Evolutionary conservation across 1,140 invertebrate genomes (phyloP).

Genomic region (Caenorhabditis briggsae): DNA sequence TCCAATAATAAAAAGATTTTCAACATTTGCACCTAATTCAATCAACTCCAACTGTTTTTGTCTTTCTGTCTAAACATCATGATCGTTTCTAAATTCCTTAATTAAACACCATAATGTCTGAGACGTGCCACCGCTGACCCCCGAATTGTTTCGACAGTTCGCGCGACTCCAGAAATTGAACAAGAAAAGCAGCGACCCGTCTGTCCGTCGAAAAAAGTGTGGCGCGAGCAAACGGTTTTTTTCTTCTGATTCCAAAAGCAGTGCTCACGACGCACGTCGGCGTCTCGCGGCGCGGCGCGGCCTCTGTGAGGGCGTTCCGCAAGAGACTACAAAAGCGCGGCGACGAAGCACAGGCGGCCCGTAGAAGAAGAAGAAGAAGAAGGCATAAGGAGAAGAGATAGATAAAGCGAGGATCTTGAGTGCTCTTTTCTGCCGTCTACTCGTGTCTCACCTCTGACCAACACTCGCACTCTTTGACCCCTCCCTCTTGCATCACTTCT

Average conservation of each 20-base stretch:
- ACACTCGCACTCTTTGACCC: slow-evolving; percentile 52
- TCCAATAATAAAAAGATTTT: too few species aligned
- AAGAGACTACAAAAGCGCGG: slow-evolving; percentile 60
- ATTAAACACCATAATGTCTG: slow-evolving; percentile 42
- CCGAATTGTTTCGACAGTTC: slow-evolving; percentile 52
- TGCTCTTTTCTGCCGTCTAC: slow-evolving; percentile 47
- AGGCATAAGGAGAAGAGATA: slow-evolving; percentile 9
- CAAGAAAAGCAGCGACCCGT: slow-evolving; percentile 38
- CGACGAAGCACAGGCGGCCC: not conserved
- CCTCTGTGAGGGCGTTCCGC: slow-evolving; percentile 58
- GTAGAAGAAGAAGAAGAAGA: slow-evolving; percentile 6
- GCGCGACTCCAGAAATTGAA: slow-evolving; percentile 50
- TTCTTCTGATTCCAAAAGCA: slow-evolving; percentile 37
- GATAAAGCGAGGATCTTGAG: slow-evolving; percentile 51
- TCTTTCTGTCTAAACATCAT: slow-evolving; percentile 36
- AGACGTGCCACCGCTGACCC: slow-evolving; percentile 44
- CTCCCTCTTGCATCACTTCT: slow-evolving; percentile 45
- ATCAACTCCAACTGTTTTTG: not conserved
- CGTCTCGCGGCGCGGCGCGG: slow-evolving; percentile 50
- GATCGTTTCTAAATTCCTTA: slow-evolving; percentile 30
- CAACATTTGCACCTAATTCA: too few species aligned
- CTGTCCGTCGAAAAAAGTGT: slow-evolving; percentile 50
- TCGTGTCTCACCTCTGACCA: slow-evolving; percentile 48
- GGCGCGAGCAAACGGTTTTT: slow-evolving; percentile 52
- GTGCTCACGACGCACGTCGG: slow-evolving; percentile 52